Evolutionary conservation across 2,888 invertebrate species (phyloP).

Genomic region (Microctonus aethiopoides): DNA sequence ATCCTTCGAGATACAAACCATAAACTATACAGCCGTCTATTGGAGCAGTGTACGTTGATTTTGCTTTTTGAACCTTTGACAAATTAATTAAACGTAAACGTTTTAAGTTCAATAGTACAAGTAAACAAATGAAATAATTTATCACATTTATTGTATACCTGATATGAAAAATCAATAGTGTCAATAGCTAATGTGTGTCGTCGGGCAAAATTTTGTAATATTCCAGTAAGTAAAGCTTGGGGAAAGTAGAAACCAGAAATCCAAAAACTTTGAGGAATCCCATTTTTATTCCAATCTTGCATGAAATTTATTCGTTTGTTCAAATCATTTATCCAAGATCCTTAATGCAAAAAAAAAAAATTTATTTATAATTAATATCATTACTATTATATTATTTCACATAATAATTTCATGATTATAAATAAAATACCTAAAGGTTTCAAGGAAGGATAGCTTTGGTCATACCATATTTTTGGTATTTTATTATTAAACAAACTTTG

Average conservation of each 20-base stretch:
- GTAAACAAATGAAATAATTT: background rate
- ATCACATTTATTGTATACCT: slow-evolving; percentile 69
- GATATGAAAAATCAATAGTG: slow-evolving; percentile 73
- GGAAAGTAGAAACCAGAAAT: slow-evolving; percentile 89
- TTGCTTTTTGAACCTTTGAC: slow-evolving; percentile 66
- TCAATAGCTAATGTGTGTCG: slow-evolving; percentile 83
- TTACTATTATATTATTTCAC: background rate
- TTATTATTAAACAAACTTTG: slow-evolving; percentile 74
- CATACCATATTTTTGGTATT: slow-evolving; percentile 79
- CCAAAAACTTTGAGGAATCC: slow-evolving; percentile 83
- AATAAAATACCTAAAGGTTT: slow-evolving; percentile 74
- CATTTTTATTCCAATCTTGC: slow-evolving; percentile 74
- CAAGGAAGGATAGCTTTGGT: slow-evolving; percentile 76
- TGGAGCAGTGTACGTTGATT: slow-evolving; percentile 69
- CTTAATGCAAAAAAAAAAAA: slow-evolving; percentile 61
- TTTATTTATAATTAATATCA: background rate
- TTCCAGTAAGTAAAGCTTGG: slow-evolving; percentile 86
- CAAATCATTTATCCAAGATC: slow-evolving; percentile 76
- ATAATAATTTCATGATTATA: too few relatives aligned
- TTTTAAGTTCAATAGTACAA: background rate
- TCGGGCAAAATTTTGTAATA: slow-evolving; percentile 84
- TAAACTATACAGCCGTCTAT: slow-evolving; percentile 75
- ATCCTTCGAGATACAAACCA: slow-evolving; percentile 81
- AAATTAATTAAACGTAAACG: background rate
- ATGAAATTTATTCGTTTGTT: slow-evolving; percentile 74